Evolutionary conservation across 2,113 vertebrate species (phyloP).

Genomic region (Campylorhamphus procurvoides): DNA sequence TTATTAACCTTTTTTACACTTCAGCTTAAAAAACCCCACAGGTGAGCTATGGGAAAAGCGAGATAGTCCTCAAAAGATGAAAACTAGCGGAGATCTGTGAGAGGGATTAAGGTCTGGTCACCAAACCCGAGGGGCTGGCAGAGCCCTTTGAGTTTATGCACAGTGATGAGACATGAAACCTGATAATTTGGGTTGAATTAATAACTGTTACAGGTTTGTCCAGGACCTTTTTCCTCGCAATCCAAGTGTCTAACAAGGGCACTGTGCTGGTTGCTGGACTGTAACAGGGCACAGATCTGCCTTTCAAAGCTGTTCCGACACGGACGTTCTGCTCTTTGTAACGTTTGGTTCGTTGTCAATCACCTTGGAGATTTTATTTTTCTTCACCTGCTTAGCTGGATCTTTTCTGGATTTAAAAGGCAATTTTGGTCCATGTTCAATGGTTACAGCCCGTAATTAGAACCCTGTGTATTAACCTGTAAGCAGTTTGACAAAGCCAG

Average conservation of each 20-base stretch:
- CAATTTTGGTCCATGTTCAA: conserved; percentile 17
- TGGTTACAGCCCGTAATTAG: background rate
- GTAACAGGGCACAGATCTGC: background rate
- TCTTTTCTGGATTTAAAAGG: conserved; percentile 45
- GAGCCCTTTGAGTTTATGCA: background rate
- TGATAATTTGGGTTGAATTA: background rate
- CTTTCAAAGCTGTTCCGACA: background rate
- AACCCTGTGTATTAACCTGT: background rate
- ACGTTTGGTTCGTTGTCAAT: conserved; percentile 11
- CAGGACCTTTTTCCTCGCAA: background rate
- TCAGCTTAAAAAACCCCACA: background rate
- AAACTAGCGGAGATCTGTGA: background rate
- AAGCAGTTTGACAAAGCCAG: background rate
- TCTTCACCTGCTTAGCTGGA: background rate
- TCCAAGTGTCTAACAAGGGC: background rate
- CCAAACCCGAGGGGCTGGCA: background rate
- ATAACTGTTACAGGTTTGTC: conserved; percentile 9
- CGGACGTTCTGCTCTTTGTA: background rate
- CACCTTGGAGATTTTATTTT: background rate
- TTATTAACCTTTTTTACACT: conserved; percentile 47
- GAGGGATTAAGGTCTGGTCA: background rate
- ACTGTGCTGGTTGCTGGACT: background rate
- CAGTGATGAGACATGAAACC: background rate
- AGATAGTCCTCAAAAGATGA: background rate
- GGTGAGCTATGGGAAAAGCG: background rate